phyloP scores from a whole-genome alignment of 2,797 vertebrate genomes.

The Phataginus tricuspis region DNA sequence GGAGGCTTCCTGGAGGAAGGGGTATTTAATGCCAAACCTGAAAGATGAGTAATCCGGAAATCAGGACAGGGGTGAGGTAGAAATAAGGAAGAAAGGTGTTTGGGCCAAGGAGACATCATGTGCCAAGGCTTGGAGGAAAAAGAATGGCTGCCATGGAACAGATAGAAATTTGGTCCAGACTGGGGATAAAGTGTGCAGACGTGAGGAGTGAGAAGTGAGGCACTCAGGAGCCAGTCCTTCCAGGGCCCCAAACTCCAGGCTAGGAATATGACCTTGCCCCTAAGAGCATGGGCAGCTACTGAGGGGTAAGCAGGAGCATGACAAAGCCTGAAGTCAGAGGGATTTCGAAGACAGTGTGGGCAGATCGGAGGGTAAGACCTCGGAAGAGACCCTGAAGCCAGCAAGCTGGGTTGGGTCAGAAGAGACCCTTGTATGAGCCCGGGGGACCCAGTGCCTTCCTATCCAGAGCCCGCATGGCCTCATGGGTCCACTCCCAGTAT shows the following conservation, averaged over 20 bases:
- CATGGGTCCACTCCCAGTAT: not conserved
- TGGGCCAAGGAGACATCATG: not conserved
- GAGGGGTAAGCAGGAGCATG: not conserved
- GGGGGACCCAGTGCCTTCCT: no score
- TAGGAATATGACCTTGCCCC: not conserved
- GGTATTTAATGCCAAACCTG: not conserved
- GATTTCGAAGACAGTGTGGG: not conserved
- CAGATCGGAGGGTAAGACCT: not conserved
- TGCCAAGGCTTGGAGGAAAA: not conserved
- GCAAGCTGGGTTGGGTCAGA: not conserved
- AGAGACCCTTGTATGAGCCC: not conserved
- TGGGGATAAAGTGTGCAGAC: not conserved
- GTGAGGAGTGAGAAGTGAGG: not conserved
- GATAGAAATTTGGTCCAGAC: fast-evolving
- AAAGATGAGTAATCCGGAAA: not conserved
- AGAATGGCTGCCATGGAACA: not conserved
- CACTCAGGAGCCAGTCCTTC: not conserved
- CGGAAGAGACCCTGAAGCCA: not conserved
- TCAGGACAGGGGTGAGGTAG: not conserved
- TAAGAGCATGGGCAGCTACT: not conserved
- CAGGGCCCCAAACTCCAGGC: not conserved
- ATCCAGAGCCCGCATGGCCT: not conserved
- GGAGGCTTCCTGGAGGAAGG: not conserved
- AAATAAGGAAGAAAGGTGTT: not conserved
- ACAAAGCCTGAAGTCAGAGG: not conserved